These are phyloP conservation scores for Gorsachius goisagi DNA, from an alignment of 2,113 vertebrate genomes.

Conservation along the genomic window DNA sequence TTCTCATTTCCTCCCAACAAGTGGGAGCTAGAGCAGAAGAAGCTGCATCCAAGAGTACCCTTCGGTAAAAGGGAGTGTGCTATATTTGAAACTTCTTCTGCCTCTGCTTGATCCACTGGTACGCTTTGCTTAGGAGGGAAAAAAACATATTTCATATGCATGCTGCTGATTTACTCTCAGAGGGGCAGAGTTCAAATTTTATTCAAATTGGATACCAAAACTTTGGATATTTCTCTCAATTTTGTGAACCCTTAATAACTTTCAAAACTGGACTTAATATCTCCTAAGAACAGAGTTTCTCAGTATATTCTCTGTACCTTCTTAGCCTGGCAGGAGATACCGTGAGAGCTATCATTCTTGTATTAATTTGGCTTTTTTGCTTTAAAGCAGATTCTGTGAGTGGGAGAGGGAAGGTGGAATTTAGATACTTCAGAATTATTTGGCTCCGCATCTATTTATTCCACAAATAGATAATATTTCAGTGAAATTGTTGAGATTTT, in stretches of 20 bases:
- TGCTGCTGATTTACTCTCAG: neutral
- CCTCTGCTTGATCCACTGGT: neutral
- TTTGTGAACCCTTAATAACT: neutral
- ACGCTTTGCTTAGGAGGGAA: neutral
- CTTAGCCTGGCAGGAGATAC: slow-evolving; percentile 25
- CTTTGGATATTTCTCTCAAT: neutral
- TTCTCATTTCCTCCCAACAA: neutral
- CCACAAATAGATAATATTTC: slow-evolving; percentile 51
- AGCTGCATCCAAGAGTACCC: neutral
- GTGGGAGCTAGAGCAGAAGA: neutral
- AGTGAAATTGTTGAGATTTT: neutral
- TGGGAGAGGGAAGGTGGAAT: slow-evolving; percentile 51
- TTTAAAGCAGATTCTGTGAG: slow-evolving; percentile 52
- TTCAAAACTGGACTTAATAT: neutral
- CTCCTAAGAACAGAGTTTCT: slow-evolving; percentile 13
- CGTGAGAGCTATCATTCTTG: slow-evolving; percentile 19
- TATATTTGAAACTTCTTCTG: slow-evolving; percentile 10
- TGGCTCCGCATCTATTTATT: slow-evolving; percentile 11
- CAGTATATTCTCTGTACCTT: slow-evolving; percentile 5
- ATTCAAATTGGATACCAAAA: neutral
- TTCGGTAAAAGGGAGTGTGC: neutral
- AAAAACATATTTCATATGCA: neutral
- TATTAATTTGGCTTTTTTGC: slow-evolving; percentile 45
- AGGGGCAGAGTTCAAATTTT: slow-evolving; percentile 1
- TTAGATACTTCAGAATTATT: slow-evolving; percentile 36